Base-by-base conservation (phyloP, 2,797 vertebrate genomes). In the Cossypha caffra region DNA sequence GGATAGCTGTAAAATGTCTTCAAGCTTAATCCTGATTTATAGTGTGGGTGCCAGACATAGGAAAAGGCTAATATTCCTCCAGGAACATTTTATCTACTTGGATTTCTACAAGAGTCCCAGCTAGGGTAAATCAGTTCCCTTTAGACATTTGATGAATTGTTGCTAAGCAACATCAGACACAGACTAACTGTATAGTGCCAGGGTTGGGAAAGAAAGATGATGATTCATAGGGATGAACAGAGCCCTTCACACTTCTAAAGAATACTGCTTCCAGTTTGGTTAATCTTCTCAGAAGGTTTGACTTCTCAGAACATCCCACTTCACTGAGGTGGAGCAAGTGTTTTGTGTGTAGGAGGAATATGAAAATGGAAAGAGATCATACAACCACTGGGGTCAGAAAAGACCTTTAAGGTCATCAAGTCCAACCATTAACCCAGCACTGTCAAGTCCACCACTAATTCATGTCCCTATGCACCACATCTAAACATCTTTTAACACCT, bases 221-320 rank as follows among this genome's bases (percentile, higher is more conserved):
- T 86, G 90, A 93, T 75, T 97, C 93, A 94, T 1, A 38, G 54
- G 86, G 76, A 95, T 51, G 72, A 91, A 95, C 17, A 4, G 72
- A 95, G 83, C 69, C 66, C 59, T 95, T 88, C 88, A 88, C 77
- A 67, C 86, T 81, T 84, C 21, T n/a, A 13, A 90, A 81, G 74
- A 88, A 77, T 52, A 57, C 58, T 88, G 82, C 75, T 95, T 67
- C 72, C 82, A 91, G 79, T 72, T 45, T 29, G 11, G 47, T 77
- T 95, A 67, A 28, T 76, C 81, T 57, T 71, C 83, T 91, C 61
- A 37, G 73, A 90, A 86, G 88, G 74, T 92, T 90, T 81, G 59
- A 89, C 74, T 92, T 82, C 58, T 66, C 77, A 72, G 62, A 95
- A 86, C 45, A 90, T 77, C 78, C 72, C 79, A 77, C 78, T 77